phyloP scores from a whole-genome alignment of 2,888 invertebrate genomes.

The Caenorhabditis macrosperma region DNA sequence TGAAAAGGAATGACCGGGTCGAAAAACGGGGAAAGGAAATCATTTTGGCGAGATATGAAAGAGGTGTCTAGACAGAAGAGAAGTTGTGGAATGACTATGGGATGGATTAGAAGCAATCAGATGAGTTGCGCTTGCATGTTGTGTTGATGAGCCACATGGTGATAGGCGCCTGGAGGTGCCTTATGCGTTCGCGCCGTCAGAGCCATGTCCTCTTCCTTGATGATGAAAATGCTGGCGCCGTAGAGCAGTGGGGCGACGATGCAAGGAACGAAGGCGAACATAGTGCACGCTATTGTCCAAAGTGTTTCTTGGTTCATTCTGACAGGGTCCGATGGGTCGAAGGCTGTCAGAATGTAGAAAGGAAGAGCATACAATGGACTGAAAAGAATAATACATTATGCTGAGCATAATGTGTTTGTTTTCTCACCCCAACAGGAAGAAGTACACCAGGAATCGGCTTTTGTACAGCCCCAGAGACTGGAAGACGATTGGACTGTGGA shows the following conservation, averaged over 20 bases:
- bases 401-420: neutral
- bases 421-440: conserved; percentile 75
- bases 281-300: conserved; percentile 72
- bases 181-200: conserved; percentile 78
- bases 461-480: conserved; percentile 79
- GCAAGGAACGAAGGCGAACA: conserved; percentile 72
- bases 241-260: conserved; percentile 76
- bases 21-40: conserved; percentile 19
- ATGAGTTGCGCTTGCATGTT: conserved; percentile 71
- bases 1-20: conserved; percentile 38
- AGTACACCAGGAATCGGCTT: conserved; percentile 78
- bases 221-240: conserved; percentile 77
- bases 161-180: conserved; percentile 63
- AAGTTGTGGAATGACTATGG: conserved; percentile 9
- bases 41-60: conserved; percentile 13
- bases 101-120: conserved; percentile 9
- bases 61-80: neutral
- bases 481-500: conserved; percentile 80
- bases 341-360: conserved; percentile 74
- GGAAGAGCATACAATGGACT: conserved; percentile 78
- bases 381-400: conserved; percentile 40
- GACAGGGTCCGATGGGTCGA: conserved; percentile 65
- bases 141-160: conserved; percentile 65
- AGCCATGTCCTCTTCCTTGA: conserved; percentile 80
- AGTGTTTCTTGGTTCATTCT: conserved; percentile 64